Evolutionary conservation across 2,888 invertebrate species (phyloP).

Genomic region (Hyppa rectilinea): DNA sequence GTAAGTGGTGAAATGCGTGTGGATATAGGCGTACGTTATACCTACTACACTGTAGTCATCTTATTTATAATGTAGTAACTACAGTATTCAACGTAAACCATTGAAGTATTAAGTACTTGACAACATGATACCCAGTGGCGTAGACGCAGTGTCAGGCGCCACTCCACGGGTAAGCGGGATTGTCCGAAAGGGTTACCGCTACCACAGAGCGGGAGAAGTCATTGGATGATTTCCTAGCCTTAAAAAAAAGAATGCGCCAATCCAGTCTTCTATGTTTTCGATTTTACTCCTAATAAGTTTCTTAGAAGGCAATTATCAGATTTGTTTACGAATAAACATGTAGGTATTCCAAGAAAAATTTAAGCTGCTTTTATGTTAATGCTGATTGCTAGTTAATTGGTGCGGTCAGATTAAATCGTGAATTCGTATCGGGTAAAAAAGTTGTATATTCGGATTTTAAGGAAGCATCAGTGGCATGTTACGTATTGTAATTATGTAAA

Average conservation of each 20-base stretch:
- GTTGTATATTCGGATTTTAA: slow-evolving; percentile 8
- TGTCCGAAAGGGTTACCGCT: too few species aligned
- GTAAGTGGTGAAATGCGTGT: slow-evolving; percentile 24
- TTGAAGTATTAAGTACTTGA: too few species aligned
- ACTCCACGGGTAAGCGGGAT: too few species aligned
- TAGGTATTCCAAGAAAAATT: slow-evolving; percentile 32
- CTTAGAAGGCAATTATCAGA: slow-evolving; percentile 28
- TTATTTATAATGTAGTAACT: too few species aligned
- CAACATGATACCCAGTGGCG: too few species aligned
- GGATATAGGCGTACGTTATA: not conserved
- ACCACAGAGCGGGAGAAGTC: too few species aligned
- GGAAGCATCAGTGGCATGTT: slow-evolving; percentile 29
- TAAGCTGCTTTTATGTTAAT: slow-evolving; percentile 12
- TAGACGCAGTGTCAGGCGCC: not conserved
- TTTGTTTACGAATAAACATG: slow-evolving; percentile 13
- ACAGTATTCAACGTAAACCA: slow-evolving; percentile 6
- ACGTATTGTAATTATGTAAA: slow-evolving; percentile 40
- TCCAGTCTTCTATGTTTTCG: slow-evolving; percentile 9
- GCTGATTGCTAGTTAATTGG: slow-evolving; percentile 37
- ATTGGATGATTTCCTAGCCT: too few species aligned
- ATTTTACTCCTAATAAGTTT: slow-evolving; percentile 28
- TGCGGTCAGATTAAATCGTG: slow-evolving; percentile 7
- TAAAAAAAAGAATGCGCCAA: too few species aligned
- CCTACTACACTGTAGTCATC: too few species aligned
- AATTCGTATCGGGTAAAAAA: slow-evolving; percentile 17